phyloP scores from a whole-genome alignment of 1,140 invertebrate genomes.

The Chrysomallon squamiferum region DNA sequence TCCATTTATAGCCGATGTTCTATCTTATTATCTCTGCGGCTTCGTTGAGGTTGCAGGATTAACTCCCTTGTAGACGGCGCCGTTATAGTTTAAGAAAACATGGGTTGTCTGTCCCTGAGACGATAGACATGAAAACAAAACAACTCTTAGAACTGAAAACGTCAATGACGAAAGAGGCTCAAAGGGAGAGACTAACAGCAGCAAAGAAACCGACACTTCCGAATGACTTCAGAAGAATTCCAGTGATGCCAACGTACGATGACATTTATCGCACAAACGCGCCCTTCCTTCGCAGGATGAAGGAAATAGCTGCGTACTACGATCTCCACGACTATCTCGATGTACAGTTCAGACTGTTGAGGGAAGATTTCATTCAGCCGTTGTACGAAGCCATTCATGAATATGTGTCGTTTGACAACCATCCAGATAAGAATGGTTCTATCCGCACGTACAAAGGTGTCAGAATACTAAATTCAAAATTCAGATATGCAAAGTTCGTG shows the following conservation, averaged over 20 bases:
- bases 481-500: constrained; percentile 7
- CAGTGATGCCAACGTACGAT: constrained; percentile 42
- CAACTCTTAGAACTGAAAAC: too few relatives aligned
- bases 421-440: not conserved
- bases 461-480: constrained; percentile 1
- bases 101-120: too few relatives aligned
- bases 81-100: too few relatives aligned
- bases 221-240: constrained; percentile 53
- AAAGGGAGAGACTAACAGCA: too few relatives aligned
- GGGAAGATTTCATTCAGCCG: constrained; percentile 72
- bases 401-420: too few relatives aligned
- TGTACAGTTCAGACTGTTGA: constrained; percentile 76
- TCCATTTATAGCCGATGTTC: too few relatives aligned
- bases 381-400: constrained; percentile 58
- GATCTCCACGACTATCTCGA: constrained; percentile 77
- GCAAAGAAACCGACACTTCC: constrained; percentile 36
- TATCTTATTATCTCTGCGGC: too few relatives aligned
- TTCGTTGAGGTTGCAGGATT: too few relatives aligned
- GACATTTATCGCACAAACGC: constrained; percentile 43
- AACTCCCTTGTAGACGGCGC: too few relatives aligned
- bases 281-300: constrained; percentile 65
- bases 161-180: too few relatives aligned
- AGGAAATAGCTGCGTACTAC: constrained; percentile 10
- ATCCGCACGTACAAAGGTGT: constrained; percentile 15
- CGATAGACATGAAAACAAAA: too few relatives aligned